Percentiles rank a stretch among this genome's conserved stretches.
These are phyloP conservation scores for Hydropsyche betteni DNA, from an alignment of 2,888 invertebrate genomes.

Conservation along the genomic window DNA sequence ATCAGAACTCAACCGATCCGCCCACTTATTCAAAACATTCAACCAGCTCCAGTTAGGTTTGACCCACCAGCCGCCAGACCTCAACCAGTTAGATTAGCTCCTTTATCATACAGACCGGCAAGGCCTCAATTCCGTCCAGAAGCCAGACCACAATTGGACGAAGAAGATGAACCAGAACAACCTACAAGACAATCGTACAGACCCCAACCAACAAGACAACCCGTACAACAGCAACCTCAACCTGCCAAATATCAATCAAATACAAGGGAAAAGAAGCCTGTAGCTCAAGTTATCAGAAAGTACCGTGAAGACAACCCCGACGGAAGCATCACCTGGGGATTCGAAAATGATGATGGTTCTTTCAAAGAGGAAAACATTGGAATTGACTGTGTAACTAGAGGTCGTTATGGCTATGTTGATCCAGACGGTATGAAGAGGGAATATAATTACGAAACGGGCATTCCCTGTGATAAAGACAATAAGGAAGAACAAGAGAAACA, in stretches of 20 bases:
- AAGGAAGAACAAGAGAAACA: slow-evolving; percentile 65
- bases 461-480: slow-evolving; percentile 69
- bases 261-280: slow-evolving; percentile 71
- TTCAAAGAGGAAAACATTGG: slow-evolving; percentile 88
- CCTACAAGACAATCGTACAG: slow-evolving; percentile 61
- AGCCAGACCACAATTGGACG: slow-evolving; percentile 56
- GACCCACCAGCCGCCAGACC: slow-evolving; percentile 54
- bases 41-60: slow-evolving; percentile 55
- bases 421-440: slow-evolving; percentile 84
- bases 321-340: slow-evolving; percentile 88
- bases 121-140: slow-evolving; percentile 65
- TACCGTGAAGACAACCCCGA: slow-evolving; percentile 83
- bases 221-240: slow-evolving; percentile 54
- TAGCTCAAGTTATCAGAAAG: slow-evolving; percentile 74
- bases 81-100: slow-evolving; percentile 62
- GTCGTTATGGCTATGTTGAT: slow-evolving; percentile 85
- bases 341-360: slow-evolving; percentile 87
- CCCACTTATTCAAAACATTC: slow-evolving; percentile 56
- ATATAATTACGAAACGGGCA: slow-evolving; percentile 84
- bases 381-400: slow-evolving; percentile 77
- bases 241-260: slow-evolving; percentile 61
- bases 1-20: slow-evolving; percentile 55
- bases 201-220: slow-evolving; percentile 57
- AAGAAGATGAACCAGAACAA: slow-evolving; percentile 60
- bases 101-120: slow-evolving; percentile 64